phyloP scores from a whole-genome alignment of 2,888 invertebrate species.

The Bimastos eiseni region DNA sequence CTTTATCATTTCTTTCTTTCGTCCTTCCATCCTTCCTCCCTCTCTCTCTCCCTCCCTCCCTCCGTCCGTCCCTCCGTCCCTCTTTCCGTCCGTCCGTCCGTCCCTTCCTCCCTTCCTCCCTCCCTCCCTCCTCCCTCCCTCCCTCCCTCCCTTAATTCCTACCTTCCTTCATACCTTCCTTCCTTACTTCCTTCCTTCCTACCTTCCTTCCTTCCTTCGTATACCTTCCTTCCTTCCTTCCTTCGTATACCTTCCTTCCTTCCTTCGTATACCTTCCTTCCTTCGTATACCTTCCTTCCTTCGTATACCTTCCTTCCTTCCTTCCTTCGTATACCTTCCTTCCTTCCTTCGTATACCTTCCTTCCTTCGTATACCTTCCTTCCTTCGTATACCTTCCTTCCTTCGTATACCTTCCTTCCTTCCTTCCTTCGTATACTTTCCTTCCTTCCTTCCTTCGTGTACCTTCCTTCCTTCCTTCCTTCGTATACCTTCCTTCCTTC shows the following conservation, averaged over 20 bases:
- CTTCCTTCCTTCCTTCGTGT: conserved; percentile 42
- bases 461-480: conserved; percentile 25
- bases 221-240: conserved; percentile 25
- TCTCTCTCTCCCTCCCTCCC: conserved; percentile 29
- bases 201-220: not conserved
- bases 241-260: conserved; percentile 14
- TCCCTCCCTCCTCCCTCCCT: conserved; percentile 15
- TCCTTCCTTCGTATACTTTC: conserved; percentile 20
- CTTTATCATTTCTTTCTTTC: too few species aligned
- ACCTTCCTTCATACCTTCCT: too few species aligned
- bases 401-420: conserved; percentile 30
- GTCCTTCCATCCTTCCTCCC: too few species aligned
- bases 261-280: conserved; percentile 24
- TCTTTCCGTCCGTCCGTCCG: conserved; percentile 22
- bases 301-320: conserved; percentile 31
- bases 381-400: conserved; percentile 8
- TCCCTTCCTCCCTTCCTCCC: conserved; percentile 32
- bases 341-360: too few species aligned
- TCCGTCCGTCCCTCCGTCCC: conserved; percentile 28
- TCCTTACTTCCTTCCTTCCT: too few species aligned
- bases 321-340: conserved; percentile 26
- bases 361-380: not conserved
- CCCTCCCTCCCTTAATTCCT: too few species aligned
- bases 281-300: too few species aligned
- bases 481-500: not conserved